Conservation (phyloP, 1,140 invertebrate species). For the Zaprionus camerounensis region DNA sequence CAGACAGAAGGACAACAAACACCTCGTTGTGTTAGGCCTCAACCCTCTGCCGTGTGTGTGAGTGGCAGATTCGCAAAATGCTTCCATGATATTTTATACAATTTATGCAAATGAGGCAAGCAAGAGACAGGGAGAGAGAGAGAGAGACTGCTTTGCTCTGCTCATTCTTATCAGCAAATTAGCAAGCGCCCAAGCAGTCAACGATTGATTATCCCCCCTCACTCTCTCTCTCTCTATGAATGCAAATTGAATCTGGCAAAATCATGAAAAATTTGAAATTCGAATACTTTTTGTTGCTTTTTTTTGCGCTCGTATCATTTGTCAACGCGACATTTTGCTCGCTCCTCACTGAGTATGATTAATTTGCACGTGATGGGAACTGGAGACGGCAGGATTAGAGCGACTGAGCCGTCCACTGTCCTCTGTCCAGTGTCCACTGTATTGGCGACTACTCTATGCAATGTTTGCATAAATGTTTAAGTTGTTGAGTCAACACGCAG, state of each 20-base stretch:
- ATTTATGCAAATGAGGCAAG: conserved; percentile 46
- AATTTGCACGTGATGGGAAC: conserved; percentile 44
- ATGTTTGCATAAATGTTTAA: conserved; percentile 76
- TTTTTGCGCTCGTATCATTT: conserved; percentile 16
- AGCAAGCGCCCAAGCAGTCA: conserved; percentile 32
- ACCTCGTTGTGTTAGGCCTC: conserved; percentile 8
- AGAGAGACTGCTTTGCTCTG: conserved; percentile 10
- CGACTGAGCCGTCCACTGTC: not conserved
- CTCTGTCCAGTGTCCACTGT: conserved; percentile 13
- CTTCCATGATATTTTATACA: conserved; percentile 27
- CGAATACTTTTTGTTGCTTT: conserved; percentile 7
- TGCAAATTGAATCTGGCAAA: conserved; percentile 70
- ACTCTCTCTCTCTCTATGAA: conserved; percentile 35
- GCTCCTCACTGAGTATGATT: conserved; percentile 36
- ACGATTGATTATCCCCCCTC: conserved; percentile 71
- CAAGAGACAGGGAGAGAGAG: not conserved
- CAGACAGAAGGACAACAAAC: conserved; percentile 16
- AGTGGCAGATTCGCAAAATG: conserved; percentile 1
- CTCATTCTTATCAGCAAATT: conserved; percentile 50
- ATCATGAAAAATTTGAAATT: conserved; percentile 26
- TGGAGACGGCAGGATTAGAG: conserved; percentile 33
- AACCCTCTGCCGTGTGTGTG: conserved; percentile 13
- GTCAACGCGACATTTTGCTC: conserved; percentile 33
- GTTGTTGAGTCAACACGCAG: conserved; percentile 74
- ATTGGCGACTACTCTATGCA: conserved; percentile 51